Conservation (phyloP, 2,888 invertebrate species). For the Limnephilus auricula region DNA sequence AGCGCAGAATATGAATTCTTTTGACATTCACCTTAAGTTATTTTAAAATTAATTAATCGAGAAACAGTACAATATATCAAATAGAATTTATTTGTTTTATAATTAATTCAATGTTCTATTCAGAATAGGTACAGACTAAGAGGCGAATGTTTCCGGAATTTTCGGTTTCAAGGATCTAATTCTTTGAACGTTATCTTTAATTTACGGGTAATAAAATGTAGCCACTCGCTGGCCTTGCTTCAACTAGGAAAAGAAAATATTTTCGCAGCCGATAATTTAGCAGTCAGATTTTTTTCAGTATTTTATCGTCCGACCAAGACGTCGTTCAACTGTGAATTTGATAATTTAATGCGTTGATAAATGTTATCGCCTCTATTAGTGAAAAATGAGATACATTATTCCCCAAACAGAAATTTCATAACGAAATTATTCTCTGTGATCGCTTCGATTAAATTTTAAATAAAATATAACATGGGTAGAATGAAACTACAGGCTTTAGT, state of each 20-base stretch:
- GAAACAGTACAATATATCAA: too few species aligned
- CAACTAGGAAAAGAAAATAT: slow-evolving; percentile 2
- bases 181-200: background rate
- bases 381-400: background rate
- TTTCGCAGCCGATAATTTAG: background rate
- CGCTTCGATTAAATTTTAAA: too few species aligned
- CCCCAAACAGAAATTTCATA: background rate
- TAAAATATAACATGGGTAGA: too few species aligned
- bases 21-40: too few species aligned
- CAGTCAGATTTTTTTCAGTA: background rate
- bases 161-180: background rate
- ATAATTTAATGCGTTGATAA: background rate
- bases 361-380: background rate
- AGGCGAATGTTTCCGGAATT: background rate
- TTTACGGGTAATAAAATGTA: background rate
- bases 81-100: background rate
- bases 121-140: background rate
- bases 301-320: background rate
- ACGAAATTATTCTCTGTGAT: too few species aligned
- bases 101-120: background rate
- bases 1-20: too few species aligned
- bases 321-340: background rate
- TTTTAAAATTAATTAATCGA: too few species aligned
- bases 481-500: too few species aligned
- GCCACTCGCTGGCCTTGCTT: background rate